Base-by-base conservation (phyloP, 2,797 vertebrate genomes). In the Sebastes trivittatus region DNA sequence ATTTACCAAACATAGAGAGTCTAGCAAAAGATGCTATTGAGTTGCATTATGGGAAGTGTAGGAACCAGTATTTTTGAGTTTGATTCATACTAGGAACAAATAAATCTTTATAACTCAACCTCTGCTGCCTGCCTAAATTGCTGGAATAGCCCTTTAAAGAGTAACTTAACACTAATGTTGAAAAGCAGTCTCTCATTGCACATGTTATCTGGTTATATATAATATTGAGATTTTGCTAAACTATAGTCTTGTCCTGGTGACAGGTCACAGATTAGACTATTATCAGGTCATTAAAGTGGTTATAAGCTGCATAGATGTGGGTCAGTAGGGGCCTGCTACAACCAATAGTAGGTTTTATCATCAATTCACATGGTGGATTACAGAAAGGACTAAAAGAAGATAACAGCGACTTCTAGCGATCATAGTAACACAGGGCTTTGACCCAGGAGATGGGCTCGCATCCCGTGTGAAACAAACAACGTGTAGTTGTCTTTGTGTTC, bases 301-400 rank as follows among this genome's bases (percentile, higher is more conserved):
- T 46, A 18, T 46, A 16, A 46, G 42, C 42, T 0, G 0, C 42
- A 46, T 46, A 46, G 42, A 46, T 46, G 16, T 46, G 16, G 42
- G 46, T 52, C 46, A 52, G 46, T 20, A 20, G 20, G 46, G 46
- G 1, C 46, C 1, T 52, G 46, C 46, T n/a, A 46, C 42, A 46
- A 0, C 1, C 42, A 46, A 18, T 46, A 52, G 46, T 52, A 52
- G 16, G 46, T n/a, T 0, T 52, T 52, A 8, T 52, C 46, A 52
- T 52, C 20, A 8, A 52, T 0, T 52, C 0, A 18, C 7, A 20
- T 49, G 46, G 1, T 49, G 0, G 18, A 20, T 49, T 20, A 49
- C 46, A 49, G 46, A 49, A 49, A 49, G 46, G 18, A 49, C 16
- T 18, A 18, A 49, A 18, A 49, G 7, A 49, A 49, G 3, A 49